These are phyloP conservation scores for Styela clava DNA, from an alignment of 23 tunicate genomes.

Conservation along the genomic window DNA sequence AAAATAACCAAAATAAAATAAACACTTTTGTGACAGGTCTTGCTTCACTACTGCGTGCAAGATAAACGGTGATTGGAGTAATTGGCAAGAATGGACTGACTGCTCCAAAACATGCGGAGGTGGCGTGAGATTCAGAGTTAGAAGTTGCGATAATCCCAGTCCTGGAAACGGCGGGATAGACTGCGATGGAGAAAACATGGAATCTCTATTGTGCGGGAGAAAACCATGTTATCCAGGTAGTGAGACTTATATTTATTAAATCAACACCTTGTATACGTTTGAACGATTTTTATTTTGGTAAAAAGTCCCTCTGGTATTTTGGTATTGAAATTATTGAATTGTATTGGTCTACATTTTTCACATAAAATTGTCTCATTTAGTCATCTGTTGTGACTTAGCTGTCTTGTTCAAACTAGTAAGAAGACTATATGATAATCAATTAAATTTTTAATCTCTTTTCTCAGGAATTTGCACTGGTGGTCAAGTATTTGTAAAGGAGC, in stretches of 20 bases:
- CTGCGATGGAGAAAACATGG: conserved; percentile 50
- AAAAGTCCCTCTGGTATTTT: not conserved
- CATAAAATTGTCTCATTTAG: too few species aligned
- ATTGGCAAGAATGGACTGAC: conserved; percentile 72
- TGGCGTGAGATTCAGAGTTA: conserved; percentile 36
- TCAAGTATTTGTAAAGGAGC: conserved; percentile 21
- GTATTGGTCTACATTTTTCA: too few species aligned
- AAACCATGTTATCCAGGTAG: conserved; percentile 60
- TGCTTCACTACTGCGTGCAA: conserved; percentile 54
- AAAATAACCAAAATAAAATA: too few species aligned
- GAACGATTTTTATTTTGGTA: not conserved
- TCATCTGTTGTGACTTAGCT: too few species aligned
- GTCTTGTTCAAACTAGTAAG: too few species aligned
- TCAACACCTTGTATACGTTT: not conserved
- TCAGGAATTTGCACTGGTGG: conserved; percentile 46
- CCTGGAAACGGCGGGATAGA: conserved; percentile 65
- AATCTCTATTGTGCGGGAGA: conserved; percentile 47
- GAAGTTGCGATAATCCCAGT: conserved; percentile 53
- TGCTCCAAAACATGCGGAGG: conserved; percentile 77
- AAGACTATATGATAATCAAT: too few species aligned
- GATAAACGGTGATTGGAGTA: conserved; percentile 46
- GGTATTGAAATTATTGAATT: not conserved
- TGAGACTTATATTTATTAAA: not conserved
- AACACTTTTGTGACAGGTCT: conserved; percentile 32
- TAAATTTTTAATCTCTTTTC: too few species aligned